Conservation (phyloP, 2,888 invertebrate species). For the Drosophila koepferae region DNA sequence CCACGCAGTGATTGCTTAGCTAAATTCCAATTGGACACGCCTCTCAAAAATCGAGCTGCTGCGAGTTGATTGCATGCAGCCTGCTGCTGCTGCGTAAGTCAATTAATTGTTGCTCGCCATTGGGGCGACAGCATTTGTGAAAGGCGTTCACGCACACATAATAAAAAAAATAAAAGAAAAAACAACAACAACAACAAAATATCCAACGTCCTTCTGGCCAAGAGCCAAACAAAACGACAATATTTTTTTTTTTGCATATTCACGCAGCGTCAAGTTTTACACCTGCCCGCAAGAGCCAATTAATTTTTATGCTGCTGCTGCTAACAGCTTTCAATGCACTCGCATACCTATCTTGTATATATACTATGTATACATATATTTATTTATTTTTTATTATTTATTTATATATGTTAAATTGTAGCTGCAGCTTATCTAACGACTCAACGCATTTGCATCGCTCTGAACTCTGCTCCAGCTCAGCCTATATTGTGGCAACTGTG, state of each 20-base stretch:
- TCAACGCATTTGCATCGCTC: conserved; percentile 33
- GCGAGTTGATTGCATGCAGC: conserved; percentile 56
- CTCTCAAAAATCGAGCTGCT: conserved; percentile 30
- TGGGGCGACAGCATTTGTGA: conserved; percentile 75
- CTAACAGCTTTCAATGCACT: conserved; percentile 17
- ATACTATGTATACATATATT: background rate
- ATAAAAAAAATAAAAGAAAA: background rate
- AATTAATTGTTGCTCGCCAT: conserved; percentile 77
- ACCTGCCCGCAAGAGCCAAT: conserved; percentile 72
- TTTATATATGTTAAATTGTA: conserved; percentile 2
- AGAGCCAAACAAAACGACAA: conserved; percentile 38
- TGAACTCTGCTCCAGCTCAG: conserved; percentile 28
- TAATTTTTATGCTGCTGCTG: conserved; percentile 50
- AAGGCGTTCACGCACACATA: conserved; percentile 64
- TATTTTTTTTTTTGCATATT: conserved; percentile 66
- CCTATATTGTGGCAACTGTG: conserved; percentile 15
- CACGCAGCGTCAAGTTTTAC: conserved; percentile 62
- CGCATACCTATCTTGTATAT: conserved; percentile 8
- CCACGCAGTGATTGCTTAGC: conserved; percentile 57
- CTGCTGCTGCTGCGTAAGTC: conserved; percentile 61
- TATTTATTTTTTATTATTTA: background rate
- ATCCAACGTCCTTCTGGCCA: conserved; percentile 70
- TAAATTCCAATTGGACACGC: conserved; percentile 46
- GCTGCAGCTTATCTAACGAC: conserved; percentile 53
- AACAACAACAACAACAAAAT: conserved; percentile 3